phyloP scores from a whole-genome alignment of 2,113 vertebrate genomes.

The Amphiprion ocellaris region DNA sequence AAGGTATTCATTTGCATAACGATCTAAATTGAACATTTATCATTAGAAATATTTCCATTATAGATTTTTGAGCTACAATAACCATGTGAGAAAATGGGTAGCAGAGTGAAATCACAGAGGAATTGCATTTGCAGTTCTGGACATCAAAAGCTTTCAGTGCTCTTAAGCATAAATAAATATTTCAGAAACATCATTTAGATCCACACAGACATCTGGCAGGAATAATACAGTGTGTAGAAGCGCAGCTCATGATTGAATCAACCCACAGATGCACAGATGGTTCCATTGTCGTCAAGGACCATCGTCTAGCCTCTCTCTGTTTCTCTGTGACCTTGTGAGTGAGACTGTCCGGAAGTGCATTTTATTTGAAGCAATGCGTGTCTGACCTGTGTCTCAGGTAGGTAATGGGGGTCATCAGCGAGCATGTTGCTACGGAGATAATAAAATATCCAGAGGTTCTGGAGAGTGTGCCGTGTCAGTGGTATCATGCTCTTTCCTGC shows the following conservation, averaged over 20 bases:
- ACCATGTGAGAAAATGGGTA: not conserved
- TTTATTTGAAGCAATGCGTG: conserved; percentile 67
- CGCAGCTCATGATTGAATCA: conserved; percentile 16
- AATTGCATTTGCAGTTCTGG: conserved; percentile 44
- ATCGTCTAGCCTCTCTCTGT: conserved; percentile 15
- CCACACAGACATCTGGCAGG: conserved; percentile 1
- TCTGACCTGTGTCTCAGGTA: conserved; percentile 62
- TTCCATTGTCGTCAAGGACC: conserved; percentile 35
- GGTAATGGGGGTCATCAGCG: conserved; percentile 77
- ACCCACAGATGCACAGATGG: conserved; percentile 22
- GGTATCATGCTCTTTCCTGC: conserved; percentile 61
- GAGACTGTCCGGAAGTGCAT: conserved; percentile 72
- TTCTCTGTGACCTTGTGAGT: conserved; percentile 41
- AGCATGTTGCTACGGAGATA: conserved; percentile 71
- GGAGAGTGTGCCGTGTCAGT: conserved; percentile 58
- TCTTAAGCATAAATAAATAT: conserved; percentile 35
- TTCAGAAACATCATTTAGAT: conserved; percentile 12
- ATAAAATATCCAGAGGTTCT: conserved; percentile 72
- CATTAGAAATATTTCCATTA: not conserved
- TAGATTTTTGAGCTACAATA: not conserved
- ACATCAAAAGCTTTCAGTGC: conserved; percentile 10
- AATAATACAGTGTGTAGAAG: not conserved
- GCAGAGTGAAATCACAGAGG: not conserved
- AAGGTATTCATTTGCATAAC: not conserved
- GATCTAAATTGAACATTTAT: no score